These are phyloP conservation scores for Mixornis gularis DNA, from an alignment of 2,113 vertebrate genomes.

Conservation along the genomic window DNA sequence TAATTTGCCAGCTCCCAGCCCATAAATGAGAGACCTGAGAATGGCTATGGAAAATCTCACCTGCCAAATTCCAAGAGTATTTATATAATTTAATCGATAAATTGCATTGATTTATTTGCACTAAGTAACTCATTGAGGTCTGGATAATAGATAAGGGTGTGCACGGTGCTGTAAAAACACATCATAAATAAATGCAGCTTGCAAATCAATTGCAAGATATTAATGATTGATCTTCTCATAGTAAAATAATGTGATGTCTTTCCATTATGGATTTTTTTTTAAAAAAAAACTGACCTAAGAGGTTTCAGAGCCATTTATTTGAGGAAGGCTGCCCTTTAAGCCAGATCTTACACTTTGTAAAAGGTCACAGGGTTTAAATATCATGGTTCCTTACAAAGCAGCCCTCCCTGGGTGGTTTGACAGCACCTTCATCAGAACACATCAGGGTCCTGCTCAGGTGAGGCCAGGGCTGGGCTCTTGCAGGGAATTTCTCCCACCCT, in stretches of 20 bases:
- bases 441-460: not conserved
- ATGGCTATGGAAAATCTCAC: not conserved
- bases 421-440: not conserved
- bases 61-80: not conserved
- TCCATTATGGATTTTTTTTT: slow-evolving; percentile 30
- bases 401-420: not conserved
- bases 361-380: slow-evolving; percentile 35
- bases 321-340: slow-evolving; percentile 39
- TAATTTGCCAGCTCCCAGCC: not conserved
- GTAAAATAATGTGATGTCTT: slow-evolving; percentile 29
- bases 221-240: not conserved
- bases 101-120: slow-evolving; percentile 27
- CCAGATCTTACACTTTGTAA: slow-evolving; percentile 7
- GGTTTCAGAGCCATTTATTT: slow-evolving; percentile 45
- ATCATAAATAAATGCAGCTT: slow-evolving; percentile 29
- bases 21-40: not conserved
- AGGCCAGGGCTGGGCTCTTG: not conserved
- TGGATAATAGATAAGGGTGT: not conserved
- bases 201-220: slow-evolving; percentile 39
- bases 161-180: not conserved
- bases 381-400: not conserved
- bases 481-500: not conserved
- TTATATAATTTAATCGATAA: not conserved
- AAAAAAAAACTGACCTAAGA: not conserved
- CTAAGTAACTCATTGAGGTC: not conserved